Conservation (phyloP, 2,113 vertebrate genomes). For the Colius striatus region DNA sequence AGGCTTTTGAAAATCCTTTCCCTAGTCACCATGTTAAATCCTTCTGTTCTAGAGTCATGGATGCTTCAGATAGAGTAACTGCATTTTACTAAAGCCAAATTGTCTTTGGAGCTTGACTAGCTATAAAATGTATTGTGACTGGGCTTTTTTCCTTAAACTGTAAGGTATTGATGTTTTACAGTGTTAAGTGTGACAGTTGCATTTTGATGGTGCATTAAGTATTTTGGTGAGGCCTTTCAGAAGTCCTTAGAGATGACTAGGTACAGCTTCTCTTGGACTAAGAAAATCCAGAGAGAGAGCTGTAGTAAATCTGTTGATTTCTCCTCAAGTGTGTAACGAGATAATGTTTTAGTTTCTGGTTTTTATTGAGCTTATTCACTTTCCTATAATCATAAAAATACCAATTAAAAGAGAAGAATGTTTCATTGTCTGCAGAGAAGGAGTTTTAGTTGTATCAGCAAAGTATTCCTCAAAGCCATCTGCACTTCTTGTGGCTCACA, state of each 20-base stretch:
- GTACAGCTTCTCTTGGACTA: neutral
- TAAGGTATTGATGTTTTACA: neutral
- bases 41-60: neutral
- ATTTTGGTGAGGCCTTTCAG: neutral
- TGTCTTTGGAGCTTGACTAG: neutral
- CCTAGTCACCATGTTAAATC: neutral
- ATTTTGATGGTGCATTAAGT: neutral
- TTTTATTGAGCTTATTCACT: neutral
- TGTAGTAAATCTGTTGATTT: neutral
- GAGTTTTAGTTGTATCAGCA: neutral
- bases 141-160: neutral
- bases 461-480: neutral
- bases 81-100: neutral
- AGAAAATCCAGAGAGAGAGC: neutral
- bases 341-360: neutral
- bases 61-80: neutral
- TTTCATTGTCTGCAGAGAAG: neutral
- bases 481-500: neutral
- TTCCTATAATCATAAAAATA: neutral
- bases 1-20: neutral
- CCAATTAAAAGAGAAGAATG: neutral
- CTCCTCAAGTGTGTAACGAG: neutral
- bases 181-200: neutral
- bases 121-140: neutral
- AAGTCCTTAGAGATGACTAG: neutral